Evolutionary conservation across 2,888 invertebrate species (phyloP).

Genomic region (Arrhopalites spinosus): DNA sequence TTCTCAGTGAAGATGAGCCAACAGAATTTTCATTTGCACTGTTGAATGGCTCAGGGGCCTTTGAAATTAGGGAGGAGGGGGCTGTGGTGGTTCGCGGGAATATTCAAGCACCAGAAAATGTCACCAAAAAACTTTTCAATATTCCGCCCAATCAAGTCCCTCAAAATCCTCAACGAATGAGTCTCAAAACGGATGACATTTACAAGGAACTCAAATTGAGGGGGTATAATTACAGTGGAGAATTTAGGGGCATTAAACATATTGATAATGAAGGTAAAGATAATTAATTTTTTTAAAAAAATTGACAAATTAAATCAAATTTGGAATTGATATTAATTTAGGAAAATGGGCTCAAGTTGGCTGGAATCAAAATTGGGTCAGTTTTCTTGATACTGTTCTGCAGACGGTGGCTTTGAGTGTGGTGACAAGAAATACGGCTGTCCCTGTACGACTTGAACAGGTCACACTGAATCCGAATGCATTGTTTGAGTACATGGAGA

Average conservation of each 20-base stretch:
- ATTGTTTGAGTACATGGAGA: background rate
- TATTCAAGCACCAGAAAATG: slow-evolving; percentile 60
- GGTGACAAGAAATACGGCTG: slow-evolving; percentile 23
- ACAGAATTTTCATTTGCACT: slow-evolving; percentile 73
- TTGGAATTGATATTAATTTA: too few species aligned
- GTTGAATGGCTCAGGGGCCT: slow-evolving; percentile 71
- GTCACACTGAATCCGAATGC: slow-evolving; percentile 22
- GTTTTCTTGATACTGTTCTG: slow-evolving; percentile 93
- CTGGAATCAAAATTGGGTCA: slow-evolving; percentile 91
- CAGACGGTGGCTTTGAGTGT: slow-evolving; percentile 62
- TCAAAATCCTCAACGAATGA: background rate
- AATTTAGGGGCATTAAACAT: slow-evolving; percentile 78
- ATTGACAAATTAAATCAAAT: too few species aligned
- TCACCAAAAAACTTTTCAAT: slow-evolving; percentile 7
- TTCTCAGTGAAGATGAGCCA: slow-evolving; percentile 78
- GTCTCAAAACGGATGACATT: slow-evolving; percentile 65
- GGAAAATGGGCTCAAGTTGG: slow-evolving; percentile 61
- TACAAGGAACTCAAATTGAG: slow-evolving; percentile 85
- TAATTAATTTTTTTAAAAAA: too few species aligned
- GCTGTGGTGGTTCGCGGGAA: slow-evolving; percentile 78
- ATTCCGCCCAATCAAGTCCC: background rate
- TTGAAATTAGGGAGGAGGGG: slow-evolving; percentile 87
- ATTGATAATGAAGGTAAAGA: slow-evolving; percentile 73
- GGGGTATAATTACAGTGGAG: slow-evolving; percentile 82
- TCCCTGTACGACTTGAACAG: slow-evolving; percentile 22